Conservation (phyloP, 1,140 invertebrate species). For the Meloidogyne exigua region DNA sequence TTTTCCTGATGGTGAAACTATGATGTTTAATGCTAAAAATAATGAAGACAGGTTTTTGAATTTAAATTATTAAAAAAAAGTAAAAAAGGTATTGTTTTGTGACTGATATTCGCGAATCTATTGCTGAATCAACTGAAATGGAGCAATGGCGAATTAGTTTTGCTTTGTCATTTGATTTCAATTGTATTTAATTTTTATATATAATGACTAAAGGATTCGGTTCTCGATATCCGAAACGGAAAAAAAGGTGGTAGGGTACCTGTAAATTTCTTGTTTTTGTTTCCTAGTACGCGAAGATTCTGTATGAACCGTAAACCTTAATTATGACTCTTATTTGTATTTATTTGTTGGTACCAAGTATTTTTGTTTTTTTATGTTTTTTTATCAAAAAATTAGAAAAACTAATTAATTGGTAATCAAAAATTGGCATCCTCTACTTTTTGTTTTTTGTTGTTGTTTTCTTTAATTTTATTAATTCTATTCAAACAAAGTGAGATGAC, state of each 20-base stretch:
- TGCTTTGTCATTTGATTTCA: conserved; percentile 38
- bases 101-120: conserved; percentile 56
- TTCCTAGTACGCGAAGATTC: too few relatives aligned
- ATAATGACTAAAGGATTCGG: too few relatives aligned
- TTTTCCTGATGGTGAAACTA: conserved; percentile 40
- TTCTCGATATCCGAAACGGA: too few relatives aligned
- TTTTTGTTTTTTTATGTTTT: too few relatives aligned
- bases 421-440: background rate
- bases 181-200: too few relatives aligned
- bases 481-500: too few relatives aligned
- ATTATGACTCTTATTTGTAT: too few relatives aligned
- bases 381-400: too few relatives aligned
- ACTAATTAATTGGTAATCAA: background rate
- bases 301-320: too few relatives aligned
- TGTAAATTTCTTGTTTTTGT: too few relatives aligned
- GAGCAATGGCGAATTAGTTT: conserved; percentile 56
- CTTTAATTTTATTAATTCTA: conserved; percentile 8
- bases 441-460: background rate
- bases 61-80: conserved; percentile 14
- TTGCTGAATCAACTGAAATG: conserved; percentile 60
- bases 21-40: conserved; percentile 61
- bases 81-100: conserved; percentile 51
- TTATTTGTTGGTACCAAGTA: too few relatives aligned
- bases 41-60: conserved; percentile 52
- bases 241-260: too few relatives aligned